phyloP scores from a whole-genome alignment of 2,888 invertebrate genomes.

The Latheticus oryzae region DNA sequence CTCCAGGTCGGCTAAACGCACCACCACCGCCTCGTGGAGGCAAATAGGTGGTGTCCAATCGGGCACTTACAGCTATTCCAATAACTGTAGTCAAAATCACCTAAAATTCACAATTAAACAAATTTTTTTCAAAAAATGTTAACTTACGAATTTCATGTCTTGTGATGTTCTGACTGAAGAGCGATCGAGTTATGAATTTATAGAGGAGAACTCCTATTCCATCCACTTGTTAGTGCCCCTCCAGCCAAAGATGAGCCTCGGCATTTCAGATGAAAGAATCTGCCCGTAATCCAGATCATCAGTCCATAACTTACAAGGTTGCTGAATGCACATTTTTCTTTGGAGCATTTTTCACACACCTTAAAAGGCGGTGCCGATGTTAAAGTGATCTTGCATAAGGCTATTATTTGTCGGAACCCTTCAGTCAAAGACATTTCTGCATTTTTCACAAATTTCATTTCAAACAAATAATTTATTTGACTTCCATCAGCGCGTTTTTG shows the following conservation, averaged over 20 bases:
- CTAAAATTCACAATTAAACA: conserved; percentile 65
- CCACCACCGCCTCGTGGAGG: conserved; percentile 68
- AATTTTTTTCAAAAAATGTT: too few species aligned
- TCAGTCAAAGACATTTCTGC: too few species aligned
- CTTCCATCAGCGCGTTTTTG: too few species aligned
- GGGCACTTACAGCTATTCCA: conserved; percentile 66
- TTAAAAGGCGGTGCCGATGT: conserved; percentile 32
- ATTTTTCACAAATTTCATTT: too few species aligned
- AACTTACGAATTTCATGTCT: conserved; percentile 54
- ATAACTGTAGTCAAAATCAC: conserved; percentile 63
- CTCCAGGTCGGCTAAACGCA: conserved; percentile 39
- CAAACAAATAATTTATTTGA: too few species aligned
- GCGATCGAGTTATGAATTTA: conserved; percentile 48
- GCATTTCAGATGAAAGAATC: conserved; percentile 44
- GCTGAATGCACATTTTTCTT: conserved; percentile 34
- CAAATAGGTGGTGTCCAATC: conserved; percentile 70
- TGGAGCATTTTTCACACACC: conserved; percentile 39
- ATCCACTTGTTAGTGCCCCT: conserved; percentile 46
- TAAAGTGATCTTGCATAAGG: conserved; percentile 13
- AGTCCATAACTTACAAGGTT: conserved; percentile 36
- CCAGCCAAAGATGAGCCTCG: conserved; percentile 45
- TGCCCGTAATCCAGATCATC: conserved; percentile 43
- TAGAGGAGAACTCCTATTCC: conserved; percentile 44
- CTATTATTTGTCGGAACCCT: too few species aligned
- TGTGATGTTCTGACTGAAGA: conserved; percentile 45